Evolutionary conservation across 2,113 vertebrate species (phyloP).

Genomic region (Cariama cristata): DNA sequence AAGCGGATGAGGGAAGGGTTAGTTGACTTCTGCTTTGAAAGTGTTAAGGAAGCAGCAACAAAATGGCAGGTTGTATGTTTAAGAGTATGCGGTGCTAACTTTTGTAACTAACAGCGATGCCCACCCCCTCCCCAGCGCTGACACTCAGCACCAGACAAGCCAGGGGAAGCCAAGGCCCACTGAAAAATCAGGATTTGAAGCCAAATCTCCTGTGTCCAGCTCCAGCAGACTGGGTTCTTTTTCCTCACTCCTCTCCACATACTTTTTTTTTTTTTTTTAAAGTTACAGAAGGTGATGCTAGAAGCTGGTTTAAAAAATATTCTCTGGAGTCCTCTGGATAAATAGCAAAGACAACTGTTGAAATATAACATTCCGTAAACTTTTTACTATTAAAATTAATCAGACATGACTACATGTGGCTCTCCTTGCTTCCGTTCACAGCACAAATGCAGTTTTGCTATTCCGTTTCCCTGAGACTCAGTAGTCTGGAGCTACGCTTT

Average conservation of each 20-base stretch:
- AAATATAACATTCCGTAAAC: not conserved
- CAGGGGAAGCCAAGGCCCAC: not conserved
- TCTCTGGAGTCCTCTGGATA: not conserved
- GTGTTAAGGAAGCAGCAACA: not conserved
- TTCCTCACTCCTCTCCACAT: not conserved
- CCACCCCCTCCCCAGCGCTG: no score
- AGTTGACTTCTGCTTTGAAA: not conserved
- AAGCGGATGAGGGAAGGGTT: not conserved
- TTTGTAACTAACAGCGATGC: not conserved
- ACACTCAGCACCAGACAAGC: not conserved
- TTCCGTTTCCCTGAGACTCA: not conserved
- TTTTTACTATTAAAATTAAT: not conserved
- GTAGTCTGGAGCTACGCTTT: not conserved
- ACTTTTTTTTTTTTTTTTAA: not conserved
- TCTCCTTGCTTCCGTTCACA: not conserved
- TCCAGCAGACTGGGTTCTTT: not conserved
- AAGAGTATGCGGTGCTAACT: not conserved
- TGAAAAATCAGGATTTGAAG: not conserved
- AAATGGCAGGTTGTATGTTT: not conserved
- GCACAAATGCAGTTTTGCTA: not conserved
- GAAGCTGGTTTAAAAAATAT: not conserved
- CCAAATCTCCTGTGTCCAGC: not conserved
- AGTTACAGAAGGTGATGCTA: not conserved
- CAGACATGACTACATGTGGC: not conserved
- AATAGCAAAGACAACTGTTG: not conserved